These are phyloP conservation scores for Tetragonisca angustula DNA, from an alignment of 2,888 invertebrate genomes.

Conservation along the genomic window DNA sequence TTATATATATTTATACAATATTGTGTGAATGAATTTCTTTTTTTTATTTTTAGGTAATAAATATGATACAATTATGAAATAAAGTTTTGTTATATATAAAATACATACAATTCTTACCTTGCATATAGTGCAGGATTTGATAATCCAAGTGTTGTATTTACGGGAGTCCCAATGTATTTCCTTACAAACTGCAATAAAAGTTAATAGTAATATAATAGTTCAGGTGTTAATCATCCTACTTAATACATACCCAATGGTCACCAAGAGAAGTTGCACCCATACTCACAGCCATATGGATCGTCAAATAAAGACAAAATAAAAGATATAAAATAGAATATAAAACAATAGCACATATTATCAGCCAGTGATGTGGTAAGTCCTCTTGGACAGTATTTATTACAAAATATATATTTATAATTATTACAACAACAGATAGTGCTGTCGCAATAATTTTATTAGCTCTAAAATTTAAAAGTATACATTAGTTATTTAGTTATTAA, in stretches of 20 bases:
- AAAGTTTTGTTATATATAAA: background rate
- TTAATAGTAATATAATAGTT: slow-evolving; percentile 27
- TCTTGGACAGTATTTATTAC: slow-evolving; percentile 87
- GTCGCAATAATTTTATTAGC: slow-evolving; percentile 89
- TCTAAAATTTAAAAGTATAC: slow-evolving; percentile 84
- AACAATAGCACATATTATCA: slow-evolving; percentile 83
- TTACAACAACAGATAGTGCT: slow-evolving; percentile 88
- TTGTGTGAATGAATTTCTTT: background rate
- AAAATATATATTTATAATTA: slow-evolving; percentile 92
- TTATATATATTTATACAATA: background rate
- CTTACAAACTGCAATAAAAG: slow-evolving; percentile 84
- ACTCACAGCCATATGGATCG: slow-evolving; percentile 89
- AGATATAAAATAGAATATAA: slow-evolving; percentile 89
- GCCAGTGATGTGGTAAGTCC: slow-evolving; percentile 83
- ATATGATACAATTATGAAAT: background rate
- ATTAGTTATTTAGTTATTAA: background rate
- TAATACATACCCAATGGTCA: slow-evolving; percentile 84
- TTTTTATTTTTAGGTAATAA: background rate
- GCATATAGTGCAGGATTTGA: slow-evolving; percentile 86
- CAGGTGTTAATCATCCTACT: background rate
- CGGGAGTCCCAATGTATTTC: slow-evolving; percentile 86
- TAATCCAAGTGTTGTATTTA: slow-evolving; percentile 85
- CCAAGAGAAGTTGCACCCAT: slow-evolving; percentile 87
- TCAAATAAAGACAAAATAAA: slow-evolving; percentile 90
- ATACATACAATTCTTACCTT: slow-evolving; percentile 84